Evolutionary conservation across 2,113 vertebrate species (phyloP).

Genomic region (Oreochromis aureus): DNA sequence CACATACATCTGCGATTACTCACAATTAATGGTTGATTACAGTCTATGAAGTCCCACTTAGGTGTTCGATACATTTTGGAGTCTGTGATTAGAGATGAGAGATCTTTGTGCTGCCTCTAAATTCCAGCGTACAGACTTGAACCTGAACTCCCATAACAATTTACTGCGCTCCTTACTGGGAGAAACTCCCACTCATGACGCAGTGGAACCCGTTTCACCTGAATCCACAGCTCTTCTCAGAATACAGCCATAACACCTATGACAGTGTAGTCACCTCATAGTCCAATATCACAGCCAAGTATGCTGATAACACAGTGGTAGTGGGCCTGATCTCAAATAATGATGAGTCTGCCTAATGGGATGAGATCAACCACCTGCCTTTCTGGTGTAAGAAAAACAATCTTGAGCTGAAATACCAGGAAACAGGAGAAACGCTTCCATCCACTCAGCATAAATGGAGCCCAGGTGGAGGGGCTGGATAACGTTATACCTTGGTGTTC

Average conservation of each 20-base stretch:
- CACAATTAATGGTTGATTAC: not conserved
- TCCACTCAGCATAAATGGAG: accelerated
- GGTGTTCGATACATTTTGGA: not conserved
- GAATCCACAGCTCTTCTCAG: not conserved
- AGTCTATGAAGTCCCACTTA: not conserved
- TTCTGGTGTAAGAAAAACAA: not conserved
- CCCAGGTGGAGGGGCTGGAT: not conserved
- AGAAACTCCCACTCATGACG: not conserved
- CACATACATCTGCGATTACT: not conserved
- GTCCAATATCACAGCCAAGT: not conserved
- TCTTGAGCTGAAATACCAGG: not conserved
- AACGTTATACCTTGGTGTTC: not conserved
- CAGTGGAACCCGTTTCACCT: not conserved
- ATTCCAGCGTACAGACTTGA: not conserved
- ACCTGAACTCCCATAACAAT: not conserved
- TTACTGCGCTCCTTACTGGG: not conserved
- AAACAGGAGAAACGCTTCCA: not conserved
- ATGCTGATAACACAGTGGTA: not conserved
- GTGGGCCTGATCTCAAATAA: not conserved
- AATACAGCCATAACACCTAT: not conserved
- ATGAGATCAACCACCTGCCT: not conserved
- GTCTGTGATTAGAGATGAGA: not conserved
- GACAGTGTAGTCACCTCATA: not conserved
- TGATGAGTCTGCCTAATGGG: not conserved
- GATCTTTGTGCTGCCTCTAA: not conserved